phyloP scores from a whole-genome alignment of 2,888 invertebrate species.

The Panzeria rudis region DNA sequence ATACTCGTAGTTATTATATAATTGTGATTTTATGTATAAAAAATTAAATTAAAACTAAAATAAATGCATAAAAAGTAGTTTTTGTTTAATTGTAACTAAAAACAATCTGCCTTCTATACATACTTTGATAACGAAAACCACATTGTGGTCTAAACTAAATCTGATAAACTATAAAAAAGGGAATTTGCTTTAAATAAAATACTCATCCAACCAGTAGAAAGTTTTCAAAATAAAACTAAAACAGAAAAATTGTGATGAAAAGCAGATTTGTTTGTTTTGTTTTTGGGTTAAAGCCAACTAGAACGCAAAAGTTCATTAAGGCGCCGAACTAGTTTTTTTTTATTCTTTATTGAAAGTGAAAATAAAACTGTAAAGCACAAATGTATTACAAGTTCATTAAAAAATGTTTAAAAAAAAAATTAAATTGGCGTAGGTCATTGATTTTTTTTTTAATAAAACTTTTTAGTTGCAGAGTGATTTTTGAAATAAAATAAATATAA shows the following conservation, averaged over 20 bases:
- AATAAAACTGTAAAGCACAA: conserved; percentile 11
- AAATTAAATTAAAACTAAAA: background rate
- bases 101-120: background rate
- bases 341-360: background rate
- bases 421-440: conserved; percentile 64
- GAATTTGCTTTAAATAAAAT: conserved; percentile 34
- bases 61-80: background rate
- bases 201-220: background rate
- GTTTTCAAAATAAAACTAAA: conserved; percentile 21
- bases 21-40: background rate
- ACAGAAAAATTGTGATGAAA: conserved; percentile 39
- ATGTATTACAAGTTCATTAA: conserved; percentile 66
- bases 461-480: conserved; percentile 12
- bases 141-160: conserved; percentile 8
- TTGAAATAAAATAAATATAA: conserved; percentile 11
- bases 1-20: too few species aligned
- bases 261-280: background rate
- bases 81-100: background rate
- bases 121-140: conserved; percentile 19
- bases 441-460: conserved; percentile 18
- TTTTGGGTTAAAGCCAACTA: conserved; percentile 58
- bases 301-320: conserved; percentile 65
- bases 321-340: conserved; percentile 62
- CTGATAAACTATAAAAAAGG: conserved; percentile 19
- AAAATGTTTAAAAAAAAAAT: conserved; percentile 15